These are phyloP conservation scores for Ochropleura leucogaster DNA, from an alignment of 2,888 invertebrate genomes.

Conservation along the genomic window DNA sequence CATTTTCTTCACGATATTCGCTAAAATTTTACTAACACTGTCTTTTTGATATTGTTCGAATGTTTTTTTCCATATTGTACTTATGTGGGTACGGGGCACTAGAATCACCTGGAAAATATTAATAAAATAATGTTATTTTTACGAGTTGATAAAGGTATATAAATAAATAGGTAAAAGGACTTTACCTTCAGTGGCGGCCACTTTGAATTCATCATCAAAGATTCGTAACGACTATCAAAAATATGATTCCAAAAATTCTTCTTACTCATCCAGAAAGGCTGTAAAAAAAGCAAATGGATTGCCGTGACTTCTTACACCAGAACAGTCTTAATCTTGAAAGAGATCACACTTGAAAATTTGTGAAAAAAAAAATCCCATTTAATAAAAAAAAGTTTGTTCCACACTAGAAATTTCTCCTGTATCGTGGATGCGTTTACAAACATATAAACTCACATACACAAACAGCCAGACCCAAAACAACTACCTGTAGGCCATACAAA, in stretches of 20 bases:
- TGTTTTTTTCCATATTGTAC: slow-evolving; percentile 81
- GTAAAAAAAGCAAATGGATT: slow-evolving; percentile 40
- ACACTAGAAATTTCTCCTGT: too few relatives aligned
- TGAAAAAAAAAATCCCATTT: too few relatives aligned
- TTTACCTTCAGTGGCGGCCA: slow-evolving; percentile 86
- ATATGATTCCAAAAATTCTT: slow-evolving; percentile 81
- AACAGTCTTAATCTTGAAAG: too few relatives aligned
- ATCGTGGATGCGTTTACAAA: too few relatives aligned
- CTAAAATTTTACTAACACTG: slow-evolving; percentile 78
- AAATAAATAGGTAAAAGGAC: background rate
- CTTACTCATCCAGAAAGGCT: slow-evolving; percentile 80
- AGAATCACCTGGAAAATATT: slow-evolving; percentile 79
- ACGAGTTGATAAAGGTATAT: background rate
- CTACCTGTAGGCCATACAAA: too few relatives aligned
- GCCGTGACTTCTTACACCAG: too few relatives aligned
- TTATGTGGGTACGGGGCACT: slow-evolving; percentile 81
- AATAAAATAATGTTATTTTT: background rate
- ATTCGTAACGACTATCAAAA: slow-evolving; percentile 84
- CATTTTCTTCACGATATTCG: slow-evolving; percentile 84
- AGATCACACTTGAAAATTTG: too few relatives aligned
- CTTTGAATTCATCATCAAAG: slow-evolving; percentile 81
- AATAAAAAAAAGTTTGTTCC: too few relatives aligned
- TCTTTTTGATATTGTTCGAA: slow-evolving; percentile 81
- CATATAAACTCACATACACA: too few relatives aligned
- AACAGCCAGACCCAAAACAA: too few relatives aligned